These are phyloP conservation scores for Microtus ochrogaster DNA, from an alignment of 2,113 vertebrate genomes.

Conservation along the genomic window DNA sequence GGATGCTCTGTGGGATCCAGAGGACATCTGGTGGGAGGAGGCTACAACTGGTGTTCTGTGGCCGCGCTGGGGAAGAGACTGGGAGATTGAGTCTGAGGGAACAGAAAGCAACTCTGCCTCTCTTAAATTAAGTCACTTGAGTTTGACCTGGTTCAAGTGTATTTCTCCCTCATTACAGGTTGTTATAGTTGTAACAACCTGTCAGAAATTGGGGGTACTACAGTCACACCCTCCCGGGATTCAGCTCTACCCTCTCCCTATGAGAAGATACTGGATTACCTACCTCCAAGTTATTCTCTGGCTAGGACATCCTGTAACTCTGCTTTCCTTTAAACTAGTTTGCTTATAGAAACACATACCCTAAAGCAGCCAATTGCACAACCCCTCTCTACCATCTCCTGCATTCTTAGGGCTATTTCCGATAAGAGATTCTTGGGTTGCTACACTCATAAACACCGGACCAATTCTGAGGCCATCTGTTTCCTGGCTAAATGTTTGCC, in stretches of 20 bases:
- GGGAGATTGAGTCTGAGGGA: not conserved
- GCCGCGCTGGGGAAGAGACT: not conserved
- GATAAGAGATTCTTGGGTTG: not conserved
- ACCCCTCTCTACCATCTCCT: not conserved
- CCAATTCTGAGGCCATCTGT: constrained; percentile 42
- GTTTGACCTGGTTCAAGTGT: not conserved
- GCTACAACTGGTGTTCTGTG: not conserved
- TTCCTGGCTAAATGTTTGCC: constrained; percentile 44
- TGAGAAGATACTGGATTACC: not conserved
- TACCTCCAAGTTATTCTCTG: not conserved
- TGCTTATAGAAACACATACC: not conserved
- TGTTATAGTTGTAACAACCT: not conserved
- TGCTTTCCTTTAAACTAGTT: not conserved
- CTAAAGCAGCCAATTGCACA: not conserved
- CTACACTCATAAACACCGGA: not conserved
- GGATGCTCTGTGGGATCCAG: not conserved
- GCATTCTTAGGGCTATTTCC: not conserved
- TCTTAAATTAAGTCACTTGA: not conserved
- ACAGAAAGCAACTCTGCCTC: not conserved
- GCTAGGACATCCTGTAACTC: not conserved
- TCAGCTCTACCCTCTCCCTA: not conserved
- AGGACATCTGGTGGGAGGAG: not conserved
- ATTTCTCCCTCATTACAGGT: not conserved
- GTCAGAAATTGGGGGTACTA: not conserved
- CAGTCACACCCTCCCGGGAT: not conserved